Conservation (phyloP, 2,113 vertebrate genomes). For the Maccullochella peelii region DNA sequence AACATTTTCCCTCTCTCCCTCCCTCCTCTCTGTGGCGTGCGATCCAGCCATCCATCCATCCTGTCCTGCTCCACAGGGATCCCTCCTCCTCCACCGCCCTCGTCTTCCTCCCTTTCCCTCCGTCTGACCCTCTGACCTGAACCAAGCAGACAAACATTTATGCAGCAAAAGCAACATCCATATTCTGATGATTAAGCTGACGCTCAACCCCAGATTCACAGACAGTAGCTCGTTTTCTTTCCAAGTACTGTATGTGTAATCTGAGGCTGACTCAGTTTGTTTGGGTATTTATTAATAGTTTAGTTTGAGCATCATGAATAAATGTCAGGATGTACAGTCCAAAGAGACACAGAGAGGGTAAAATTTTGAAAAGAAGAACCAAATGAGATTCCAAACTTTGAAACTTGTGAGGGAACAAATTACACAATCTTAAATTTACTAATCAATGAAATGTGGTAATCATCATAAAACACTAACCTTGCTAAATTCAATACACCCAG, state of each 20-base stretch:
- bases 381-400: background rate
- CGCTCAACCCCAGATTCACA: background rate
- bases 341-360: background rate
- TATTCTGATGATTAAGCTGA: constrained; percentile 21
- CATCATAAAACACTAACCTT: background rate
- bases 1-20: constrained; percentile 47
- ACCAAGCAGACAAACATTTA: constrained; percentile 59
- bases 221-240: constrained; percentile 13
- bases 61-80: constrained; percentile 71
- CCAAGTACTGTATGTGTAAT: background rate
- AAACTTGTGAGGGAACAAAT: background rate
- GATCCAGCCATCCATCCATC: constrained; percentile 68
- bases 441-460: background rate
- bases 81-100: constrained; percentile 31
- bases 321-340: background rate
- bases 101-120: constrained; percentile 45
- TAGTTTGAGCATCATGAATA: background rate
- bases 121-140: constrained; percentile 60
- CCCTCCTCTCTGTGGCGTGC: constrained; percentile 52
- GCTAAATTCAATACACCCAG: background rate
- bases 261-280: background rate
- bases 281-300: background rate
- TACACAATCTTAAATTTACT: background rate
- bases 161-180: constrained; percentile 39
- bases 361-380: background rate